phyloP scores from a whole-genome alignment of 2,888 invertebrate species.

The Drosophila fulvimacula region DNA sequence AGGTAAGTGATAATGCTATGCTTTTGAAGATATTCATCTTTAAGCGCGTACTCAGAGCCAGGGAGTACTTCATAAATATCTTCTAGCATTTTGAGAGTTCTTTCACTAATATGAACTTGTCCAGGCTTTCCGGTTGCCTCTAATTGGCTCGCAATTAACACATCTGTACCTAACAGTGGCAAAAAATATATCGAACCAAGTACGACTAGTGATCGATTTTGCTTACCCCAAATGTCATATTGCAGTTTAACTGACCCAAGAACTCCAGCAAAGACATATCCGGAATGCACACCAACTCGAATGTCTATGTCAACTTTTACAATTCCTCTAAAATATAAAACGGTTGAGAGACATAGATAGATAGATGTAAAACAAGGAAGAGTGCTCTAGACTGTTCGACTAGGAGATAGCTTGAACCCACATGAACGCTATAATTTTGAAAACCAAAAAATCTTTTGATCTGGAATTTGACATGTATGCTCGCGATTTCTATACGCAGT shows the following conservation, averaged over 20 bases:
- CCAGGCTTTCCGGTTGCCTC: slow-evolving; percentile 96
- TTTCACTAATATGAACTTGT: slow-evolving; percentile 93
- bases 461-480: too few relatives aligned
- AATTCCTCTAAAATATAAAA: too few relatives aligned
- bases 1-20: slow-evolving; percentile 92
- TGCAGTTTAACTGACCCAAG: slow-evolving; percentile 97
- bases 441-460: too few relatives aligned
- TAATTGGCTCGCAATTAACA: slow-evolving; percentile 96
- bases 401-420: too few relatives aligned
- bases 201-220: not conserved
- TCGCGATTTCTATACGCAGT: too few relatives aligned
- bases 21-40: slow-evolving; percentile 89
- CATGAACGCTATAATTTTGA: too few relatives aligned
- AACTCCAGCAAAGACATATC: slow-evolving; percentile 95
- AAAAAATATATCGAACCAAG: not conserved
- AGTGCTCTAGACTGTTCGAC: too few relatives aligned
- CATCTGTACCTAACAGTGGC: slow-evolving; percentile 88
- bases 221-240: slow-evolving; percentile 96
- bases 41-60: slow-evolving; percentile 82
- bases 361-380: too few relatives aligned
- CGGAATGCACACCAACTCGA: slow-evolving; percentile 98
- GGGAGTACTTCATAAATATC: slow-evolving; percentile 87
- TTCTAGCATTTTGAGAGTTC: slow-evolving; percentile 89
- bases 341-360: too few relatives aligned
- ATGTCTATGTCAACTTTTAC: slow-evolving; percentile 90